Evolutionary conservation across 2,888 invertebrate species (phyloP).

Genomic region (Cinara cedri): DNA sequence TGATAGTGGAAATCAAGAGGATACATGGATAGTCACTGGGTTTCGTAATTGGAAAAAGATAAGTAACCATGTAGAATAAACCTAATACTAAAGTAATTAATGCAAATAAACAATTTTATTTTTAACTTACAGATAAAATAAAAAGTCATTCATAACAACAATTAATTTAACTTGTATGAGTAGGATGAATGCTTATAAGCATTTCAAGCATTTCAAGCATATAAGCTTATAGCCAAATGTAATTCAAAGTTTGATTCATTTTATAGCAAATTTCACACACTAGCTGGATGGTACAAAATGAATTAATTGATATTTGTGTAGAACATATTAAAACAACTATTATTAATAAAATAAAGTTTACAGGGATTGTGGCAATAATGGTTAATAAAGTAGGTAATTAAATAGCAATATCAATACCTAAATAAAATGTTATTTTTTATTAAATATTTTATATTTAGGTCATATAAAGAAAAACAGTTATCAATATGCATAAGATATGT

Average conservation of each 20-base stretch:
- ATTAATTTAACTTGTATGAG: background rate
- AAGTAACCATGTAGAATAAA: background rate
- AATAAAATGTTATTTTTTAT: background rate
- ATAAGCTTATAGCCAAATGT: slow-evolving; percentile 1
- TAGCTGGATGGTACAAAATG: background rate
- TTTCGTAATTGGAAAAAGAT: background rate
- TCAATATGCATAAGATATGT: background rate
- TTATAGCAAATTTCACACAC: background rate
- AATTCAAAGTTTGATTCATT: background rate
- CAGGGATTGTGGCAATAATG: slow-evolving; percentile 7
- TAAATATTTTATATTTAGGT: slow-evolving; percentile 1
- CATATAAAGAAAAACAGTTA: background rate
- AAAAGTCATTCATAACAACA: slow-evolving; percentile 1
- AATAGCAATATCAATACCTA: background rate
- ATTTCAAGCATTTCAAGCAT: background rate
- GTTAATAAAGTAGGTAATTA: slow-evolving; percentile 7
- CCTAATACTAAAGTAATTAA: background rate
- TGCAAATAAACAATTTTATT: background rate
- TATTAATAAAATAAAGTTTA: background rate
- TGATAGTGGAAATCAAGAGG: background rate
- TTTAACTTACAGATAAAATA: background rate
- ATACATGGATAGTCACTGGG: background rate
- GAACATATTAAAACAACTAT: slow-evolving; percentile 1
- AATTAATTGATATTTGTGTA: background rate
- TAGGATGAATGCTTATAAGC: slow-evolving; percentile 1